These are phyloP conservation scores for Lampropteryx suffumata DNA, from an alignment of 2,888 invertebrate species.

Conservation along the genomic window DNA sequence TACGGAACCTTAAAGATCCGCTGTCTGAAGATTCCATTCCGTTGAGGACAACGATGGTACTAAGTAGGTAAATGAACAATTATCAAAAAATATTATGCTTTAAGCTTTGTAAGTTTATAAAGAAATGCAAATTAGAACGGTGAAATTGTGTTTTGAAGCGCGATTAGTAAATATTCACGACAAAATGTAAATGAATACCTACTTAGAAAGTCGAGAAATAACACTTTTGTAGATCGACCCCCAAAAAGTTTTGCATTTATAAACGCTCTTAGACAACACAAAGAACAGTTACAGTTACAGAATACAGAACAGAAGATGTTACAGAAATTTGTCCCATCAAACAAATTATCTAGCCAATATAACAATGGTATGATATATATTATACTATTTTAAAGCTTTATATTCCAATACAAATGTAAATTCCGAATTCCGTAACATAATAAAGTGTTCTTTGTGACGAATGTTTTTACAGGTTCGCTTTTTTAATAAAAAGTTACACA, in stretches of 20 bases:
- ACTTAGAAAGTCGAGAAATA: too few relatives aligned
- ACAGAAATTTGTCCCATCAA: not conserved
- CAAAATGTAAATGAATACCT: slow-evolving; percentile 10
- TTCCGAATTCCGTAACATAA: slow-evolving; percentile 1
- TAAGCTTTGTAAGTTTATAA: slow-evolving; percentile 29
- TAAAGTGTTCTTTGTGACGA: slow-evolving; percentile 12
- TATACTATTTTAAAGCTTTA: slow-evolving; percentile 4
- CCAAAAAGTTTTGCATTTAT: too few relatives aligned
- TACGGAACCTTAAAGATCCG: too few relatives aligned
- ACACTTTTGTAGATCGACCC: too few relatives aligned
- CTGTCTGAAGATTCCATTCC: too few relatives aligned
- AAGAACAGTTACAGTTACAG: too few relatives aligned
- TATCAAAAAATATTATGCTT: slow-evolving; percentile 22
- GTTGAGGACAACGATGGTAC: too few relatives aligned
- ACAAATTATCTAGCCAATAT: not conserved
- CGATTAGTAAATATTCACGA: slow-evolving; percentile 20
- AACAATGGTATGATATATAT: not conserved
- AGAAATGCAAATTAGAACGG: slow-evolving; percentile 32
- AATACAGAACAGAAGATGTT: not conserved
- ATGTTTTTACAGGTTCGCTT: slow-evolving; percentile 7
- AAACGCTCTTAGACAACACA: too few relatives aligned
- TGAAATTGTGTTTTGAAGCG: slow-evolving; percentile 21
- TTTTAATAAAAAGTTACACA: slow-evolving; percentile 12
- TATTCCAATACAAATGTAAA: slow-evolving; percentile 1
- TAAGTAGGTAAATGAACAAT: too few relatives aligned